These are phyloP conservation scores for Macrochelys suwanniensis DNA, from an alignment of 2,797 vertebrate genomes.

Conservation along the genomic window DNA sequence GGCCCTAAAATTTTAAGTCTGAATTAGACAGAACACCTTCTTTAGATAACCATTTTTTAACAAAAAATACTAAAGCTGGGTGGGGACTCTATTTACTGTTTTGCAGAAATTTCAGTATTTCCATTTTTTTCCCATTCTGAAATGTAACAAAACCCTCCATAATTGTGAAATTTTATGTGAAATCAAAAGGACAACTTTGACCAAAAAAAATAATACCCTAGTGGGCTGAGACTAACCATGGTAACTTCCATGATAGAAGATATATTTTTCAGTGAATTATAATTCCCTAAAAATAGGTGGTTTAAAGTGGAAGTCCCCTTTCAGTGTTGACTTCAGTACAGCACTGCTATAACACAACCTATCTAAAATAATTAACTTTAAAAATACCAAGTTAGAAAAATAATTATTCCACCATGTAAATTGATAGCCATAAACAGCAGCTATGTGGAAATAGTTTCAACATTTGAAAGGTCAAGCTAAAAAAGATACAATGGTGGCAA, in stretches of 20 bases:
- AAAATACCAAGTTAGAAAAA: not conserved
- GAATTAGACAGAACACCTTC: not conserved
- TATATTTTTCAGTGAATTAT: not conserved
- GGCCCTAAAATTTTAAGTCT: not conserved
- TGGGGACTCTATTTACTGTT: not conserved
- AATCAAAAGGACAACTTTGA: not conserved
- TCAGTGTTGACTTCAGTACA: not conserved
- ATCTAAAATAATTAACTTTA: not conserved
- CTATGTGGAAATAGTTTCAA: not conserved
- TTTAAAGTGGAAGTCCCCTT: not conserved
- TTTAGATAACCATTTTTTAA: not conserved
- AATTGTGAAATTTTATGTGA: not conserved
- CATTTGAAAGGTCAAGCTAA: not conserved
- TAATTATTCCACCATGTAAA: not conserved
- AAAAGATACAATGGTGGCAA: not conserved
- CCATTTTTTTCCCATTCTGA: not conserved
- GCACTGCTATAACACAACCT: not conserved
- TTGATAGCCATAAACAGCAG: not conserved
- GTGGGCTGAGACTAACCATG: not conserved
- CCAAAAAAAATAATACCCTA: not conserved
- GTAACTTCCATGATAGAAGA: not conserved
- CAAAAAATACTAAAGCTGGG: not conserved
- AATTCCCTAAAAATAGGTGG: not conserved
- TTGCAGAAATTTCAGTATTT: not conserved
- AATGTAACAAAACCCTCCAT: too few species aligned